These are phyloP conservation scores for Liodrosophila aerea DNA, from an alignment of 2,888 invertebrate species.

Conservation along the genomic window DNA sequence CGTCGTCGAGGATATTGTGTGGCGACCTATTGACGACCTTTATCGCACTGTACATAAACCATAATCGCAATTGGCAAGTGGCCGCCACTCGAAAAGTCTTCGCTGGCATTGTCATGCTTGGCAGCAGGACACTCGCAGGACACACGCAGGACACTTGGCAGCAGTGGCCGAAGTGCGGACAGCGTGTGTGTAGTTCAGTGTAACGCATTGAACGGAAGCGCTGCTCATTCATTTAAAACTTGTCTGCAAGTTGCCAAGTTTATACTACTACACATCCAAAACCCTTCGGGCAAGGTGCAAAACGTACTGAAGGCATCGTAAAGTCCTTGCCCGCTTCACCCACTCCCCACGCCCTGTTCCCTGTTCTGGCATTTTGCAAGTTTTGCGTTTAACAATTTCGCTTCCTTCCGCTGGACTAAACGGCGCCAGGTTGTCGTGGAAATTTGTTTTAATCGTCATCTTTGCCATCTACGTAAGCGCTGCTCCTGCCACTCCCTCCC, in stretches of 20 bases:
- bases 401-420: conserved; percentile 74
- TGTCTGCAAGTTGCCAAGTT: conserved; percentile 80
- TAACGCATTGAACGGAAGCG: conserved; percentile 77
- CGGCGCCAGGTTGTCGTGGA: conserved; percentile 80
- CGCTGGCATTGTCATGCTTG: conserved; percentile 67
- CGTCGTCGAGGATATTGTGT: conserved; percentile 13
- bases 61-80: conserved; percentile 81
- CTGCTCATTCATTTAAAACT: conserved; percentile 81
- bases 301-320: conserved; percentile 37
- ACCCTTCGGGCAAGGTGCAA: not conserved
- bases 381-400: conserved; percentile 78
- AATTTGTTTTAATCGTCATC: conserved; percentile 80
- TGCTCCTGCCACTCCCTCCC: conserved; percentile 31
- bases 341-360: conserved; percentile 2
- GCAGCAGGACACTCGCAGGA: conserved; percentile 31
- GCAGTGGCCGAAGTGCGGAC: conserved; percentile 27
- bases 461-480: conserved; percentile 76
- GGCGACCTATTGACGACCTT: conserved; percentile 82
- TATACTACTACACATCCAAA: conserved; percentile 1
- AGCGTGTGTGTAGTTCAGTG: not conserved
- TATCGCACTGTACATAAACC: conserved; percentile 79
- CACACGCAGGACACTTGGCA: too few relatives aligned
- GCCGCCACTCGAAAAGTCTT: conserved; percentile 62
- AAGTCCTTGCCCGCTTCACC: conserved; percentile 58
- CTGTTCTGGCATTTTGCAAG: conserved; percentile 70